phyloP scores from a whole-genome alignment of 2,888 invertebrate genomes.

The Drosophila pegasa region DNA sequence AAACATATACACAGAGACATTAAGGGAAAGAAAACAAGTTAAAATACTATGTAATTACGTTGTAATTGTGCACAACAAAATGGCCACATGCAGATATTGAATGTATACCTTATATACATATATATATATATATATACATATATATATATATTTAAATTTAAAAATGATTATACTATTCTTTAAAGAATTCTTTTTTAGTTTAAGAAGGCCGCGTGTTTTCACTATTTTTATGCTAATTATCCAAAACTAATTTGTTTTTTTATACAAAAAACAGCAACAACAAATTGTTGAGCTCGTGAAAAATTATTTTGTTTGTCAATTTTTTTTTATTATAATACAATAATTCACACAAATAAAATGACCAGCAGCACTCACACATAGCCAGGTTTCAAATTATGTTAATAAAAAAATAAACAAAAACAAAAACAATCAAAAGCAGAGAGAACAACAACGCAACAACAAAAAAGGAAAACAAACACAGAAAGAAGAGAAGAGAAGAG shows the following conservation, averaged over 20 bases:
- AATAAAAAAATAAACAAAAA: slow-evolving; percentile 16
- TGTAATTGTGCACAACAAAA: slow-evolving; percentile 41
- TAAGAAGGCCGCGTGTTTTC: slow-evolving; percentile 29
- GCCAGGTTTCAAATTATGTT: slow-evolving; percentile 72
- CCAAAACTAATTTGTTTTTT: slow-evolving; percentile 22
- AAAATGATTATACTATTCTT: slow-evolving; percentile 28
- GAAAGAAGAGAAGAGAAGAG: not conserved
- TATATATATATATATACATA: slow-evolving; percentile 7
- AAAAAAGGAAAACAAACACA: not conserved
- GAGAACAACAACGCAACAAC: slow-evolving; percentile 50
- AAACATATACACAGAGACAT: not conserved
- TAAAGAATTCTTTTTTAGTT: slow-evolving; percentile 23
- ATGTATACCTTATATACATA: slow-evolving; percentile 11
- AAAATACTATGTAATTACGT: slow-evolving; percentile 33
- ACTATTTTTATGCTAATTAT: slow-evolving; percentile 28
- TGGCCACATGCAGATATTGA: slow-evolving; percentile 8
- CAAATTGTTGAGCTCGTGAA: slow-evolving; percentile 1
- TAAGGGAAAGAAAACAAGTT: slow-evolving; percentile 4
- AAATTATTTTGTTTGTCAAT: not conserved
- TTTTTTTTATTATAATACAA: not conserved
- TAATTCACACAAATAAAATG: slow-evolving; percentile 10
- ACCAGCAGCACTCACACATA: slow-evolving; percentile 33
- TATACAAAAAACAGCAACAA: slow-evolving; percentile 16
- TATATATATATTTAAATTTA: slow-evolving; percentile 7
- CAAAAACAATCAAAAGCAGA: slow-evolving; percentile 32